Evolutionary conservation across 1,140 invertebrate species (phyloP).

Genomic region (Parapsyche elsis): DNA sequence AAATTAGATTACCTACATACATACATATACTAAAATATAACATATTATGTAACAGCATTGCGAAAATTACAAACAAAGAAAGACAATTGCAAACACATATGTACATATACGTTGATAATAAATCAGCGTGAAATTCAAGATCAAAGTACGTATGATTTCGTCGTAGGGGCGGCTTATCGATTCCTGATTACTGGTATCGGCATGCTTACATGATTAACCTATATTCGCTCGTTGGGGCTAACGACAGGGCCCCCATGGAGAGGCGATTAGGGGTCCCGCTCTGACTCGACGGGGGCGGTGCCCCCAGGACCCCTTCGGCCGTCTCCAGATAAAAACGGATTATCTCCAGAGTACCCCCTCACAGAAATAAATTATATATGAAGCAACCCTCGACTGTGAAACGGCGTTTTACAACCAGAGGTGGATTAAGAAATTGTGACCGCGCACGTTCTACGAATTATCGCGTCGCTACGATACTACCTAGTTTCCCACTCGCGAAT

Average conservation of each 20-base stretch:
- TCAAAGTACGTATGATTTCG: background rate
- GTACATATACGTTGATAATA: background rate
- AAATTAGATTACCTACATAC: too few relatives aligned
- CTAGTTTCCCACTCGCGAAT: too few relatives aligned
- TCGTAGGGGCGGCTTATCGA: constrained; percentile 16
- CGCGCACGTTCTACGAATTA: too few relatives aligned
- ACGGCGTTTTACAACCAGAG: background rate
- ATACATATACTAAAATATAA: too few relatives aligned
- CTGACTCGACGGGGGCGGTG: background rate
- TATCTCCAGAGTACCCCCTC: background rate
- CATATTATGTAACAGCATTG: too few relatives aligned
- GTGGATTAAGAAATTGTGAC: too few relatives aligned
- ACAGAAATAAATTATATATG: background rate
- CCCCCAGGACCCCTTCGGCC: background rate
- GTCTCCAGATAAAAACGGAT: constrained; percentile 2
- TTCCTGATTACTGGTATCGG: constrained; percentile 22
- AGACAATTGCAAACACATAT: too few relatives aligned
- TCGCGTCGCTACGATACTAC: too few relatives aligned
- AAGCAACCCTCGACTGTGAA: background rate
- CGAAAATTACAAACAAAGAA: too few relatives aligned
- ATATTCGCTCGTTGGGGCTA: constrained; percentile 8
- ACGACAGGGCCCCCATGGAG: constrained; percentile 25
- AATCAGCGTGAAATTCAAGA: background rate
- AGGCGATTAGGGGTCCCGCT: constrained; percentile 35
- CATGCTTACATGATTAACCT: constrained; percentile 39